Conservation (phyloP, 1,140 invertebrate species). For the Drosophila lowei region DNA sequence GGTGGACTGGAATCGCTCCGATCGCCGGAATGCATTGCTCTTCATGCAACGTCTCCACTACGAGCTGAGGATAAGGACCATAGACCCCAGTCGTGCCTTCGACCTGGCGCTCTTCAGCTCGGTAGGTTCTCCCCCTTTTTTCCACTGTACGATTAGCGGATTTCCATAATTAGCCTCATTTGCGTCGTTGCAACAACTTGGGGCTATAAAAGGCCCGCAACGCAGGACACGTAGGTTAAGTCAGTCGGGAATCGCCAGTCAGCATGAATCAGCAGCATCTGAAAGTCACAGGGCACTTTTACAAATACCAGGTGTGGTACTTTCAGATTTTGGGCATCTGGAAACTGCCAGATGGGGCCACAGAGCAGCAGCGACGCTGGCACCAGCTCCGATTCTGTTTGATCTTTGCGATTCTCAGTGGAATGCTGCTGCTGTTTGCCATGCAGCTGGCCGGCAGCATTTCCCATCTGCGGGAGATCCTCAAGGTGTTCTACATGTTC, state of each 20-base stretch:
- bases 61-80: constrained; percentile 60
- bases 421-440: constrained; percentile 53
- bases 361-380: not conserved
- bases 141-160: constrained; percentile 29
- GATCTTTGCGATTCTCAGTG: constrained; percentile 36
- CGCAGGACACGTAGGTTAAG: not conserved
- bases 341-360: constrained; percentile 10
- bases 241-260: not conserved
- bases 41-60: constrained; percentile 66
- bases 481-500: constrained; percentile 73
- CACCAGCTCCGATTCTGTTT: constrained; percentile 37
- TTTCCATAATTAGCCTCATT: constrained; percentile 62
- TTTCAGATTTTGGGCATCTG: constrained; percentile 56
- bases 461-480: constrained; percentile 48
- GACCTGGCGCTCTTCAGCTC: constrained; percentile 57
- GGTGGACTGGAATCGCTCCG: constrained; percentile 48
- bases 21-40: constrained; percentile 56
- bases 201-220: constrained; percentile 44
- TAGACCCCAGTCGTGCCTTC: constrained; percentile 62
- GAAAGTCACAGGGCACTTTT: constrained; percentile 36
- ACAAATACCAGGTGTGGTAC: constrained; percentile 62
- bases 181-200: not conserved
- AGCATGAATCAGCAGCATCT: constrained; percentile 46
- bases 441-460: constrained; percentile 50
- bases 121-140: constrained; percentile 44